Percentiles rank a stretch among this genome's conserved stretches.
Conservation (phyloP, 2,113 vertebrate genomes). For the Ageneiosus marmoratus region DNA sequence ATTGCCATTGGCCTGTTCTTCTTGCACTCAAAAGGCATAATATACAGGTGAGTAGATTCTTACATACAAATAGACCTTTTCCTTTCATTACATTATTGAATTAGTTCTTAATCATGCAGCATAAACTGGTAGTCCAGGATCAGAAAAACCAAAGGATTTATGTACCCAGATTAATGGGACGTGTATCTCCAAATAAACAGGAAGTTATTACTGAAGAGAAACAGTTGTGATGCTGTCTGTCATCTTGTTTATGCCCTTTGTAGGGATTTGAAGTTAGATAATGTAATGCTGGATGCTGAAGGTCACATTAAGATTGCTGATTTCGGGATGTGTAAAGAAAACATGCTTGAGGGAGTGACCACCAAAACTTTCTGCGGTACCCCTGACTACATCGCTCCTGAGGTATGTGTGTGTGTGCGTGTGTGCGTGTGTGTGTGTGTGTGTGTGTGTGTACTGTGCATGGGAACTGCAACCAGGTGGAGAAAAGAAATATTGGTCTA, state of each 20-base stretch:
- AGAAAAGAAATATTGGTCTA: not conserved
- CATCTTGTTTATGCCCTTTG: slow-evolving; percentile 4
- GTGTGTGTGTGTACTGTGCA: slow-evolving; percentile 61
- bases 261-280: slow-evolving; percentile 96
- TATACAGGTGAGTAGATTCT: slow-evolving; percentile 80
- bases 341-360: slow-evolving; percentile 85
- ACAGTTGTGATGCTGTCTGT: not conserved
- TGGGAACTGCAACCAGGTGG: not conserved
- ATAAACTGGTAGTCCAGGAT: not conserved
- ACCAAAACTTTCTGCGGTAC: slow-evolving; percentile 98
- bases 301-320: slow-evolving; percentile 99
- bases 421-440: slow-evolving; percentile 72
- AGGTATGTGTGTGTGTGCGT: slow-evolving; percentile 74
- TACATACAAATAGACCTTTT: not conserved
- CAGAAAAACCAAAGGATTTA: not conserved
- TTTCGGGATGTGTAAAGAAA: slow-evolving; percentile 98
- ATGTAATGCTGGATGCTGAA: slow-evolving; percentile 96
- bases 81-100: not conserved
- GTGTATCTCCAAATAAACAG: not conserved
- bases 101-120: not conserved
- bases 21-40: slow-evolving; percentile 82
- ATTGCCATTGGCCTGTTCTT: slow-evolving; percentile 88
- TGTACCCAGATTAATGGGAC: not conserved
- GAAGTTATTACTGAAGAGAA: not conserved
- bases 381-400: slow-evolving; percentile 96